Conservation (phyloP, 2,797 vertebrate species). For the Rhinella marina region DNA sequence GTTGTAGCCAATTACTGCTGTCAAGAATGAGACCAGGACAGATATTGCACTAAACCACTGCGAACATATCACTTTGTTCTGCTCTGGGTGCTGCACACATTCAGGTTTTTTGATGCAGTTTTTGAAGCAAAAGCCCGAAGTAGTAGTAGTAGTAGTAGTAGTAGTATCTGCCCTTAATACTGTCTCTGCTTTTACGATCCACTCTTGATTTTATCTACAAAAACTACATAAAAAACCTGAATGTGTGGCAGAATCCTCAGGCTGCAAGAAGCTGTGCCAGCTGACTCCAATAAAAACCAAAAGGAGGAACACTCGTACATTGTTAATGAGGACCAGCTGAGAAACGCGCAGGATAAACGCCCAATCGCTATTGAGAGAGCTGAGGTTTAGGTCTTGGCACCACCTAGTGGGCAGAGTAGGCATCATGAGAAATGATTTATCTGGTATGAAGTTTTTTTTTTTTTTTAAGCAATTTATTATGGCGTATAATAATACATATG, state of each 20-base stretch:
- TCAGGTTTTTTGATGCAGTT: too few relatives aligned
- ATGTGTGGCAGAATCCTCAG: not conserved
- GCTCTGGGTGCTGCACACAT: too few relatives aligned
- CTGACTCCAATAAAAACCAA: constrained; percentile 50
- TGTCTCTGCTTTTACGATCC: too few relatives aligned
- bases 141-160: too few relatives aligned
- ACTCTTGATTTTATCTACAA: too few relatives aligned
- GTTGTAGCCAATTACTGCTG: constrained; percentile 15
- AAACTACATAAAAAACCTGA: too few relatives aligned
- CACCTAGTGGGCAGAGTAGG: constrained; percentile 63
- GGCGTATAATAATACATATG: not conserved
- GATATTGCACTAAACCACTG: not conserved
- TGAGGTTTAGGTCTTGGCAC: constrained; percentile 63
- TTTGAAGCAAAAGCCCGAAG: too few relatives aligned
- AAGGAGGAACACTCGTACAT: constrained; percentile 5
- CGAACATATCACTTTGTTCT: not conserved
- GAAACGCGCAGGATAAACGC: constrained; percentile 56
- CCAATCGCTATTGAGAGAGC: constrained; percentile 54
- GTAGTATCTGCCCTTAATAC: too few relatives aligned
- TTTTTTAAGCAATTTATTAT: not conserved
- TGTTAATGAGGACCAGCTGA: constrained; percentile 58
- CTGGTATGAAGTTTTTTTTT: not conserved
- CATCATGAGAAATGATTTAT: not conserved
- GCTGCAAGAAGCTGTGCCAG: constrained; percentile 41
- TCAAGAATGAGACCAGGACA: constrained; percentile 36